Evolutionary conservation across 2,888 invertebrate species (phyloP).

Genomic region (Cecidostiba fungosa): DNA sequence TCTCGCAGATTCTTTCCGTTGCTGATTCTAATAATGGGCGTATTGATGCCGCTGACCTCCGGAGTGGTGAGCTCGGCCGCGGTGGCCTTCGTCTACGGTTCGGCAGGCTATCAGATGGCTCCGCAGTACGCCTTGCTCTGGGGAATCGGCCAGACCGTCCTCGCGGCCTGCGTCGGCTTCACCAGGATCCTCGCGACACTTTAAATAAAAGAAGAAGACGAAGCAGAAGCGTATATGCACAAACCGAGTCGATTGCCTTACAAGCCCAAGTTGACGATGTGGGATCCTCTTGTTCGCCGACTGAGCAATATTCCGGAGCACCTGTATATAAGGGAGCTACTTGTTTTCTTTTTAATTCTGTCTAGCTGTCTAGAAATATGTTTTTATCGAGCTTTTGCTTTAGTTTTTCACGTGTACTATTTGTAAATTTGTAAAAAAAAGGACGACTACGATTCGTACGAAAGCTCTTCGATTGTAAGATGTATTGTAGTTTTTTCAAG

Average conservation of each 20-base stretch:
- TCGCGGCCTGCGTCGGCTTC: slow-evolving; percentile 94
- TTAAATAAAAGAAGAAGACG: slow-evolving; percentile 80
- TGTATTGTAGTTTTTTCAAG: slow-evolving; percentile 9
- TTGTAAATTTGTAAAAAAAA: slow-evolving; percentile 33
- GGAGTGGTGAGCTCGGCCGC: slow-evolving; percentile 95
- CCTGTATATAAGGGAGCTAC: slow-evolving; percentile 9
- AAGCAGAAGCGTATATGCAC: not conserved
- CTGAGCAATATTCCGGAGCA: slow-evolving; percentile 14
- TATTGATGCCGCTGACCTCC: slow-evolving; percentile 92
- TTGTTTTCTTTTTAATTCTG: not conserved
- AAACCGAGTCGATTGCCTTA: slow-evolving; percentile 5
- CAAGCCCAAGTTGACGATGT: not conserved
- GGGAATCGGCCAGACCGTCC: slow-evolving; percentile 96
- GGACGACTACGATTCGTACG: not conserved
- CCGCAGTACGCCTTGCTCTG: slow-evolving; percentile 95
- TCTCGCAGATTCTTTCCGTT: slow-evolving; percentile 92
- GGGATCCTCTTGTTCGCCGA: not conserved
- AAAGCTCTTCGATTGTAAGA: slow-evolving; percentile 12
- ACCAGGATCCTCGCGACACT: slow-evolving; percentile 96
- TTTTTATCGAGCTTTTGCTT: not conserved
- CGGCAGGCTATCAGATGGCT: slow-evolving; percentile 93
- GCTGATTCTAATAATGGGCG: slow-evolving; percentile 93
- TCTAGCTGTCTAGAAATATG: not conserved
- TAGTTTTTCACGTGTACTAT: slow-evolving; percentile 7
- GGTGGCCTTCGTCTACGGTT: slow-evolving; percentile 95